Conservation (phyloP, 2,113 vertebrate species). For the Hassar affinis region DNA sequence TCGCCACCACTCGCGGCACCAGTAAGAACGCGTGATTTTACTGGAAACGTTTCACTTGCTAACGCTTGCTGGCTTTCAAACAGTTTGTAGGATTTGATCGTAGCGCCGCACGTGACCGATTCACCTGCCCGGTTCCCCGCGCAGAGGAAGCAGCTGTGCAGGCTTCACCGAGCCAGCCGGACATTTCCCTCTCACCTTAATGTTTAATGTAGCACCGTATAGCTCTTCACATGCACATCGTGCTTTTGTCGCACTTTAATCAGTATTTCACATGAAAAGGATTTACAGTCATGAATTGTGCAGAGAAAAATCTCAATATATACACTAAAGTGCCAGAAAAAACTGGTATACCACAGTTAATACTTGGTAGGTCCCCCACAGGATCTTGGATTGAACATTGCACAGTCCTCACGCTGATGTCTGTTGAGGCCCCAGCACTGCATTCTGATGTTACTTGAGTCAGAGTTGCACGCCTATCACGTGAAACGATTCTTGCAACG, state of each 20-base stretch:
- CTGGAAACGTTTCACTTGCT: background rate
- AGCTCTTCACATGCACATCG: background rate
- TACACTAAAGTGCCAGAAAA: no score
- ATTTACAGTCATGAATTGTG: background rate
- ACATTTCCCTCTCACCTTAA: background rate
- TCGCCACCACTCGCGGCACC: background rate
- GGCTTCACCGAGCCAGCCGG: background rate
- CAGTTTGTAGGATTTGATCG: background rate
- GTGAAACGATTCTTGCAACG: no score
- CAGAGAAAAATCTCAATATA: background rate
- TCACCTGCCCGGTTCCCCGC: slow-evolving; percentile 6
- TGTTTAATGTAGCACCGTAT: background rate
- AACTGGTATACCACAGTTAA: no score
- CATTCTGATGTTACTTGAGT: no score
- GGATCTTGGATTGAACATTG: no score
- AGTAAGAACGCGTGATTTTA: background rate
- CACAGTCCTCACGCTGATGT: no score
- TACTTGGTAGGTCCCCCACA: no score
- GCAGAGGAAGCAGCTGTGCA: background rate
- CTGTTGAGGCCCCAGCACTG: no score
- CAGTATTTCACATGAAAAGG: background rate
- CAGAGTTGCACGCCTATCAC: no score
- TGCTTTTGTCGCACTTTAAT: background rate
- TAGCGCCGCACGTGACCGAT: background rate
- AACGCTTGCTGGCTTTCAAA: background rate